These are phyloP conservation scores for Lucilia sericata DNA, from an alignment of 1,140 invertebrate species.

Conservation along the genomic window DNA sequence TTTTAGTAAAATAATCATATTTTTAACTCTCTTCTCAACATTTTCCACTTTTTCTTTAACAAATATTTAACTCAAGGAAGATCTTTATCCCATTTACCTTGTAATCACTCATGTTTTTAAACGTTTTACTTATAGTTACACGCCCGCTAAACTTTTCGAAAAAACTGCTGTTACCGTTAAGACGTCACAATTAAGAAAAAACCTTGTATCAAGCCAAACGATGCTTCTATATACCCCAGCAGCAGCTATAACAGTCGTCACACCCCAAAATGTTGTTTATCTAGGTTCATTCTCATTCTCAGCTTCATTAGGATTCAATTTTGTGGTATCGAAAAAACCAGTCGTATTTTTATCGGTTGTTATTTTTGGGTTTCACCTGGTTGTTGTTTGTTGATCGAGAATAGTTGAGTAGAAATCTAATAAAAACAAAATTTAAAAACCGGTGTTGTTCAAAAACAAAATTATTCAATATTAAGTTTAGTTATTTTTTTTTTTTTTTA, in stretches of 20 bases:
- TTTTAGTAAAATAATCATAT: background rate
- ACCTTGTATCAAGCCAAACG: background rate
- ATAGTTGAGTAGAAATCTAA: background rate
- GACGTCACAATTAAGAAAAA: slow-evolving; percentile 24
- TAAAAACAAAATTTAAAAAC: background rate
- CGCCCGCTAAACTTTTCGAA: background rate
- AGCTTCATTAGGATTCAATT: slow-evolving; percentile 19
- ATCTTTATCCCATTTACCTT: background rate
- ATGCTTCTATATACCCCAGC: slow-evolving; percentile 1
- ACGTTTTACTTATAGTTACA: background rate
- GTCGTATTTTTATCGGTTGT: background rate
- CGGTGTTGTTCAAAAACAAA: background rate
- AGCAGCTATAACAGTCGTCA: background rate
- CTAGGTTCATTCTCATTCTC: background rate
- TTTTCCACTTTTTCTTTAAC: background rate
- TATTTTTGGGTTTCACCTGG: background rate
- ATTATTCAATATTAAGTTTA: background rate
- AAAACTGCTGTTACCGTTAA: background rate
- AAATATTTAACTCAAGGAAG: background rate
- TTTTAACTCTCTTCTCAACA: background rate
- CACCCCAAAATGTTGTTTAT: background rate
- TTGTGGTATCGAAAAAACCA: background rate
- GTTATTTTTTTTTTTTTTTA: background rate
- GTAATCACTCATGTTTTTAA: slow-evolving; percentile 19
- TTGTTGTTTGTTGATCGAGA: slow-evolving; percentile 8